Base-by-base conservation (phyloP, 2,113 vertebrate genomes). In the Pelecanoides urinatrix region DNA sequence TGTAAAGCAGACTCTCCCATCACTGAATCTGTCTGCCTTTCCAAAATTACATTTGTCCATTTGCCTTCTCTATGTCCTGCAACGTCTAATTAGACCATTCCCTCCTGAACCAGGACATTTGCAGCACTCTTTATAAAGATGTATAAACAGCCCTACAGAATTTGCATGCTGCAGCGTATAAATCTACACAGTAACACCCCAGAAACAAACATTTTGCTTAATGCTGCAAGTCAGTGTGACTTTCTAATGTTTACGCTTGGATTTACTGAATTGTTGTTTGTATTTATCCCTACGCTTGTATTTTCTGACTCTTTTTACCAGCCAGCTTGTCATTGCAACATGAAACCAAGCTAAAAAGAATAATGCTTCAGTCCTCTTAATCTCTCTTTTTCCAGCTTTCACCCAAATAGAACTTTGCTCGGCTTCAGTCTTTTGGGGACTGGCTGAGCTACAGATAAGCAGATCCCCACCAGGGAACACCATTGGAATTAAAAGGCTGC, bases 331-430 rank as follows among this genome's bases (percentile, higher is more conserved):
- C 74, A 89, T 5, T 61, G 44, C 44, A 88, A 90, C 29, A 50
- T 27, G 32, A 90, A 94, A 95, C 25, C 12, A 83, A 86, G 22
- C 29, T 75, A 45, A 75, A 68, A 90, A 72, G 19, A 75, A 87
- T 47, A 73, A 62, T 56, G 27, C 29, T 79, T 90, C 66, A 77
- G 53, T 85, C 34, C 27, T 78, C 52, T 71, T 92, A 82, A 95
- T 93, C 70, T 89, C 63, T 80, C 36, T 59, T 93, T 93, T 93
- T 74, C 78, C 70, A 95, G 42, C 36, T 92, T 96, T 89, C 79
- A 89, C 76, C 68, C 55, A 89, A 96, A 93, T 22, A 76, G 50
- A 96, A 92, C 38, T 84, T 79, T 82, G 11, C 26, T 94, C 4
- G 1, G 9, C 91, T 92, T 94, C 50, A 86, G 9, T 71, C 13